These are phyloP conservation scores for Melitaea cinxia DNA, from an alignment of 1,140 invertebrate species.

Conservation along the genomic window DNA sequence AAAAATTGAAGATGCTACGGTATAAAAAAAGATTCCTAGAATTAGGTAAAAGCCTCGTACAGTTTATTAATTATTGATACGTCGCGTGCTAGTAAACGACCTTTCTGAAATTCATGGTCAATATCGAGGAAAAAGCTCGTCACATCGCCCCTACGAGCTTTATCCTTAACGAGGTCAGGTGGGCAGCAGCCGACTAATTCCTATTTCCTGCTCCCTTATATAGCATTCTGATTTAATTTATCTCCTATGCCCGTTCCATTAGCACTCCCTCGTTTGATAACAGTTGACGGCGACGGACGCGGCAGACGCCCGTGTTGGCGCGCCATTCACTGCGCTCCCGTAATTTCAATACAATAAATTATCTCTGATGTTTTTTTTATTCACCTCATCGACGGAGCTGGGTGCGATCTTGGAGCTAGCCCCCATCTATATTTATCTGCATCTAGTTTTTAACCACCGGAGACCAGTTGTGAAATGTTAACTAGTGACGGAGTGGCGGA, in stretches of 20 bases:
- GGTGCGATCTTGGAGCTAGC: background rate
- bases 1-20: background rate
- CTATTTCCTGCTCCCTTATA: slow-evolving; percentile 70
- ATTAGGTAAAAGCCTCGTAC: background rate
- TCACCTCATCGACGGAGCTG: background rate
- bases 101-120: slow-evolving; percentile 28
- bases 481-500: too few species aligned
- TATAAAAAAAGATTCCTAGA: background rate
- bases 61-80: slow-evolving; percentile 4
- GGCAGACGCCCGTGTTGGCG: slow-evolving; percentile 44
- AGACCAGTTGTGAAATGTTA: slow-evolving; percentile 43
- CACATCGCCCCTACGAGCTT: slow-evolving; percentile 8
- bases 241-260: slow-evolving; percentile 70
- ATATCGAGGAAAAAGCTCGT: slow-evolving; percentile 24
- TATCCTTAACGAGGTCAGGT: slow-evolving; percentile 27
- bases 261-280: slow-evolving; percentile 67
- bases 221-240: slow-evolving; percentile 71
- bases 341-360: slow-evolving; percentile 17
- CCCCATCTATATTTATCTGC: slow-evolving; percentile 31
- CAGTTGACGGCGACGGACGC: slow-evolving; percentile 56
- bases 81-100: background rate
- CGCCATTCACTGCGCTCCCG: slow-evolving; percentile 15
- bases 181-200: slow-evolving; percentile 51
- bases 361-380: slow-evolving; percentile 28
- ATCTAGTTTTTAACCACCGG: slow-evolving; percentile 37